Evolutionary conservation across 1,140 invertebrate species (phyloP).

Genomic region (Drosophila grimshawi): DNA sequence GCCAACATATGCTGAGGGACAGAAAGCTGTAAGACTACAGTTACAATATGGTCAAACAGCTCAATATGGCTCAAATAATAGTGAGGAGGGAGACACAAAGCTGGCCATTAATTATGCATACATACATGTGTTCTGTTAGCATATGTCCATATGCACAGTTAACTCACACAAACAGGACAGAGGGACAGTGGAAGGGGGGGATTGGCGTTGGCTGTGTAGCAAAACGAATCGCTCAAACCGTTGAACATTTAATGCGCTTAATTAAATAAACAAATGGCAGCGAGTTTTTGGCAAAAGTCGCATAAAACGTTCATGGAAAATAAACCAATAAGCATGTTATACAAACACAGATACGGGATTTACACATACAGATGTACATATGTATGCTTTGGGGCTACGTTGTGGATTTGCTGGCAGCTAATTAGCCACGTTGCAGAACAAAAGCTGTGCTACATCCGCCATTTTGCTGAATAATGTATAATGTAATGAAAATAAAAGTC

Average conservation of each 20-base stretch:
- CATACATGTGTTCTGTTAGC: constrained; percentile 35
- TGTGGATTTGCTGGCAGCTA: constrained; percentile 28
- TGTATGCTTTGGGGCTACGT: neutral
- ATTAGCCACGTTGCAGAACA: constrained; percentile 18
- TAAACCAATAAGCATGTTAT: constrained; percentile 39
- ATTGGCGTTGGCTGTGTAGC: neutral
- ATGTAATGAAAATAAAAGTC: constrained; percentile 28
- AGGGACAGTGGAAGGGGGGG: neutral
- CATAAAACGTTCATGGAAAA: constrained; percentile 68
- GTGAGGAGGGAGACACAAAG: constrained; percentile 40
- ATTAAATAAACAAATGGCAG: constrained; percentile 78
- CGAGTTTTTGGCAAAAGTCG: constrained; percentile 50
- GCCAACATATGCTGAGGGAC: constrained; percentile 35
- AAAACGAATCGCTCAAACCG: constrained; percentile 38
- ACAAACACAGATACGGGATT: constrained; percentile 1
- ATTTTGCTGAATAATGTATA: constrained; percentile 32
- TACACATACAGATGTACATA: neutral
- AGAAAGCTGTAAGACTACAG: constrained; percentile 33
- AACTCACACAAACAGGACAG: constrained; percentile 4
- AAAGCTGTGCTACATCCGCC: neutral
- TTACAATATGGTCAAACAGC: constrained; percentile 62
- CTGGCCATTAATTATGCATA: constrained; percentile 73
- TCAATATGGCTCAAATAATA: constrained; percentile 70
- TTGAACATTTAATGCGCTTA: constrained; percentile 68
- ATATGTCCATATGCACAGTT: constrained; percentile 34